Evolutionary conservation across 2,797 vertebrate genomes (phyloP).

Genomic region (Sparus aurata): DNA sequence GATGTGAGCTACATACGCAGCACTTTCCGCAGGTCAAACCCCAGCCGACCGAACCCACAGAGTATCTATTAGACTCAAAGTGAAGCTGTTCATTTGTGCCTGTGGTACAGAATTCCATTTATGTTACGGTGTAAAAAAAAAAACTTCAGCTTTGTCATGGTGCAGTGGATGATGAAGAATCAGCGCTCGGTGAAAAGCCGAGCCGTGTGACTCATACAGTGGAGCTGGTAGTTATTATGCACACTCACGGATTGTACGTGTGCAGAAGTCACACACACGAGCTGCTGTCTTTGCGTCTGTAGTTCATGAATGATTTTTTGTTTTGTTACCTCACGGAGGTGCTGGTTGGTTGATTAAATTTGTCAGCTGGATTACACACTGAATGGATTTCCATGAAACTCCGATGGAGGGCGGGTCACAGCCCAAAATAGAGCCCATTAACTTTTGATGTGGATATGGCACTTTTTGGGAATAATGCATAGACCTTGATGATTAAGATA

Average conservation of each 20-base stretch:
- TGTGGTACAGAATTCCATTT: conserved; percentile 60
- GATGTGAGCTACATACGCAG: conserved; percentile 68
- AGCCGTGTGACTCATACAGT: conserved; percentile 29
- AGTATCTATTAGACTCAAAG: conserved; percentile 56
- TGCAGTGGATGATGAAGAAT: conserved; percentile 41
- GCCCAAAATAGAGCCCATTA: too few relatives aligned
- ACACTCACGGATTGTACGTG: not conserved
- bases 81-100: conserved; percentile 56
- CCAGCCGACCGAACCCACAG: conserved; percentile 61
- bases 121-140: conserved; percentile 41
- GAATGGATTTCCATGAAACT: too few relatives aligned
- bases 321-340: not conserved
- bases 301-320: not conserved
- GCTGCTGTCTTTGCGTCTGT: not conserved
- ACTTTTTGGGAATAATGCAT: too few relatives aligned
- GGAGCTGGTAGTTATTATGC: conserved; percentile 9
- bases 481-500: too few relatives aligned
- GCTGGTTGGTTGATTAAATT: too few relatives aligned
- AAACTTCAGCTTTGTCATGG: conserved; percentile 62
- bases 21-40: conserved; percentile 72
- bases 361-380: too few relatives aligned
- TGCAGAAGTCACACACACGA: not conserved
- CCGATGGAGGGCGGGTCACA: too few relatives aligned
- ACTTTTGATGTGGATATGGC: too few relatives aligned
- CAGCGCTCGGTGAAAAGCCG: not conserved